A percentile compares a stretch with the other conserved stretches of the same genome.
Evolutionary conservation across 1,140 invertebrate genomes (phyloP).

Genomic region (Choristoneura fumiferana): DNA sequence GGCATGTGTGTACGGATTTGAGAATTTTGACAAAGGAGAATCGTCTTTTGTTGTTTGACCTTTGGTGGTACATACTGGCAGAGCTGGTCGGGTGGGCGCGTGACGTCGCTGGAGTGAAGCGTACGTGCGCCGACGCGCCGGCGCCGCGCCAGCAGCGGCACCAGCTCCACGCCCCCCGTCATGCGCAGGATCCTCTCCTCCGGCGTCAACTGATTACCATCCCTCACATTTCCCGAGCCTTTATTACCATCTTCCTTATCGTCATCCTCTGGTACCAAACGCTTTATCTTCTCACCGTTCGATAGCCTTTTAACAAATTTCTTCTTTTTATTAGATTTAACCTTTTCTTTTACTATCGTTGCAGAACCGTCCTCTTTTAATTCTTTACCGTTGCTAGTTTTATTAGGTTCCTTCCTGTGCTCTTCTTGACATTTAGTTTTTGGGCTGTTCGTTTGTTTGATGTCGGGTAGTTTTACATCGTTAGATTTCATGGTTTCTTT

Average conservation of each 20-base stretch:
- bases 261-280: slow-evolving; percentile 34
- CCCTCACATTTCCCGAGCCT: slow-evolving; percentile 26
- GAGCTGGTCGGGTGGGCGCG: slow-evolving; percentile 64
- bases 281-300: slow-evolving; percentile 51
- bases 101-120: slow-evolving; percentile 80
- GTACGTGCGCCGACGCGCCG: slow-evolving; percentile 61
- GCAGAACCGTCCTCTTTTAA: slow-evolving; percentile 25
- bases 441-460: slow-evolving; percentile 33
- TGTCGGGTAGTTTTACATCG: slow-evolving; percentile 58
- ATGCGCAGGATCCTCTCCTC: slow-evolving; percentile 72
- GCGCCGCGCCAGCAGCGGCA: slow-evolving; percentile 82
- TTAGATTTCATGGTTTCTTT: slow-evolving; percentile 47
- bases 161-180: slow-evolving; percentile 83
- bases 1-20: slow-evolving; percentile 7
- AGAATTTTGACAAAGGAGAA: slow-evolving; percentile 11
- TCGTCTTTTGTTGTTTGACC: slow-evolving; percentile 14
- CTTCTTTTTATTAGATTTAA: slow-evolving; percentile 42
- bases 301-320: slow-evolving; percentile 58
- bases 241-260: slow-evolving; percentile 12
- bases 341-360: slow-evolving; percentile 36
- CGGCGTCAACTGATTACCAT: slow-evolving; percentile 67
- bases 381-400: slow-evolving; percentile 28
- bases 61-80: slow-evolving; percentile 58
- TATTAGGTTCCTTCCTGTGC: slow-evolving; percentile 21
- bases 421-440: slow-evolving; percentile 23